Conservation (phyloP, 2,797 vertebrate genomes). For the Hoplostethus mediterraneus region DNA sequence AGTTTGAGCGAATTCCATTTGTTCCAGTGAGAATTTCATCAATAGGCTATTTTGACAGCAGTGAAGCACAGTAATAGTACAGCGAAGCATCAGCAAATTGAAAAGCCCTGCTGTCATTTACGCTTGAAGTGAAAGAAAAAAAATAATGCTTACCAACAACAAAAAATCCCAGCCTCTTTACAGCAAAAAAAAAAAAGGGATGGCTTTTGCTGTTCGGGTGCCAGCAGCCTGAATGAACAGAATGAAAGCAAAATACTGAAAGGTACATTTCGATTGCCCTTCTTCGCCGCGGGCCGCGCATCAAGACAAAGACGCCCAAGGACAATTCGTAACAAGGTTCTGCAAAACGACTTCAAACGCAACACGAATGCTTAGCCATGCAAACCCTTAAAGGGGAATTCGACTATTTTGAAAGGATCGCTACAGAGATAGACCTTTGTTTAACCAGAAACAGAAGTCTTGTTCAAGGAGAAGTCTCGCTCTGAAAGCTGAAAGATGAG, state of each 20-base stretch:
- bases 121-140: slow-evolving; percentile 2
- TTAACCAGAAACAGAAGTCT: no score
- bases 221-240: neutral
- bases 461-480: no score
- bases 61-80: slow-evolving; percentile 10
- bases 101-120: slow-evolving; percentile 33
- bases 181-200: neutral
- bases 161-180: neutral
- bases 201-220: neutral
- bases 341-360: slow-evolving; percentile 21
- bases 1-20: slow-evolving; percentile 21
- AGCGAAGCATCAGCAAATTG: slow-evolving; percentile 24
- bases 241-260: slow-evolving; percentile 39
- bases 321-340: slow-evolving; percentile 1
- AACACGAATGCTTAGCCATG: slow-evolving; percentile 26
- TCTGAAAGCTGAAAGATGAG: no score
- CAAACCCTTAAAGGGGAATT: slow-evolving; percentile 17
- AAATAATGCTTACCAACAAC: slow-evolving; percentile 28
- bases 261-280: slow-evolving; percentile 6
- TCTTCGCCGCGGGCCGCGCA: slow-evolving; percentile 1
- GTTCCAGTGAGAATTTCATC: slow-evolving; percentile 37
- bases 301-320: slow-evolving; percentile 15
- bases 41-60: slow-evolving; percentile 35
- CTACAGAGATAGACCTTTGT: no score
- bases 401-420: no score